These are phyloP conservation scores for Drosophila bocqueti DNA, from an alignment of 1,140 invertebrate genomes.

Conservation along the genomic window DNA sequence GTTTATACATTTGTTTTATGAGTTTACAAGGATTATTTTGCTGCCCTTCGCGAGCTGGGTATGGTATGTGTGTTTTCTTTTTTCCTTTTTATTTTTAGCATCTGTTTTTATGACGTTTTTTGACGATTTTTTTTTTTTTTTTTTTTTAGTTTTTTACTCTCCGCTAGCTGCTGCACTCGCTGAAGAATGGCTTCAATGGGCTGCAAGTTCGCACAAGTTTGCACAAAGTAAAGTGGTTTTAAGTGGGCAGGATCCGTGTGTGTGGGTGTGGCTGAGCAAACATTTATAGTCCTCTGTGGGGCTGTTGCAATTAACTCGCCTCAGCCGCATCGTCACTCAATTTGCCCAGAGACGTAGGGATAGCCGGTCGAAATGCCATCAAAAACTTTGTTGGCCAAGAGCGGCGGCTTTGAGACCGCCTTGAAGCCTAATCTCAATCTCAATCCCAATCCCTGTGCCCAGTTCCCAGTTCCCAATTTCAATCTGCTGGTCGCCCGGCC, in stretches of 20 bases:
- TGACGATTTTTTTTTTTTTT: slow-evolving; percentile 15
- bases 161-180: slow-evolving; percentile 35
- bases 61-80: slow-evolving; percentile 20
- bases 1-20: slow-evolving; percentile 80
- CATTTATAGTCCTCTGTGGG: slow-evolving; percentile 8
- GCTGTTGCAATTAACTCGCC: slow-evolving; percentile 61
- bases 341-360: slow-evolving; percentile 41
- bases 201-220: slow-evolving; percentile 7
- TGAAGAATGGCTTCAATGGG: slow-evolving; percentile 63
- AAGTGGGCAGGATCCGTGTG: slow-evolving; percentile 2
- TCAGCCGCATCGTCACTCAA: slow-evolving; percentile 36
- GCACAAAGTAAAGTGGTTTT: not conserved
- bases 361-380: slow-evolving; percentile 60
- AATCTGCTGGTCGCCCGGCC: slow-evolving; percentile 68
- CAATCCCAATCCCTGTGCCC: slow-evolving; percentile 14
- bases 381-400: slow-evolving; percentile 72
- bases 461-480: slow-evolving; percentile 35
- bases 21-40: slow-evolving; percentile 65
- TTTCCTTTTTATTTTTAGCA: slow-evolving; percentile 47
- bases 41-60: slow-evolving; percentile 19
- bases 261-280: slow-evolving; percentile 1
- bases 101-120: slow-evolving; percentile 58
- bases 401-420: slow-evolving; percentile 39
- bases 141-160: slow-evolving; percentile 25
- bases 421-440: slow-evolving; percentile 55